These are phyloP conservation scores for Chiloscyllium plagiosum DNA, from an alignment of 2,113 vertebrate genomes.

Conservation along the genomic window DNA sequence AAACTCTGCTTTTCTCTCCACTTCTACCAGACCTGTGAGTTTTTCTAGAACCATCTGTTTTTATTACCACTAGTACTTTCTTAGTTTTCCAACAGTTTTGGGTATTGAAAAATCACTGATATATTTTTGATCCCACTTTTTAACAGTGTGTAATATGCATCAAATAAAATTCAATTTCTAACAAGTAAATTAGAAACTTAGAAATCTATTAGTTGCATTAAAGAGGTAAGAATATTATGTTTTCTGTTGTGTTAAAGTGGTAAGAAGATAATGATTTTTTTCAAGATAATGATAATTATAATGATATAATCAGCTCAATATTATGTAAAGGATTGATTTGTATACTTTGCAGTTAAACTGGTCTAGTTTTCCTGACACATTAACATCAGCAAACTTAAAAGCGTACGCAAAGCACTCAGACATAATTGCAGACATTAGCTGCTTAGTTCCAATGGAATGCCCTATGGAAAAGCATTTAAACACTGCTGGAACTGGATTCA, in stretches of 20 bases:
- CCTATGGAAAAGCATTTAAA: background rate
- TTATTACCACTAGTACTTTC: too few relatives aligned
- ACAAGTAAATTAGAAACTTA: background rate
- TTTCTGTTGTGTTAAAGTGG: background rate
- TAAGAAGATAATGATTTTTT: background rate
- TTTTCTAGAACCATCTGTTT: too few relatives aligned
- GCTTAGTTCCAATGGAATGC: background rate
- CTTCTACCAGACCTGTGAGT: too few relatives aligned
- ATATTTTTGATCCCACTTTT: background rate
- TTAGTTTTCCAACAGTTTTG: background rate
- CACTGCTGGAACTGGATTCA: background rate
- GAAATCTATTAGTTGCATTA: background rate
- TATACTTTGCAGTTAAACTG: background rate
- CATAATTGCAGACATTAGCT: background rate
- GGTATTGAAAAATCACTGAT: background rate
- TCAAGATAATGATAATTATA: too few relatives aligned
- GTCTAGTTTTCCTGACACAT: background rate
- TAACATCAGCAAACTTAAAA: background rate
- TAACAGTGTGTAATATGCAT: background rate
- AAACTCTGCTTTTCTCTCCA: background rate
- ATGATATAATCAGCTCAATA: background rate
- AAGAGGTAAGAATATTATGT: background rate
- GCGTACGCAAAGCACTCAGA: background rate
- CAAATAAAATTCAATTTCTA: background rate
- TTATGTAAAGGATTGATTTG: background rate